Percentiles rank a stretch among this genome's conserved stretches.
These are phyloP conservation scores for Panurus biarmicus DNA, from an alignment of 2,113 vertebrate genomes.

Conservation along the genomic window DNA sequence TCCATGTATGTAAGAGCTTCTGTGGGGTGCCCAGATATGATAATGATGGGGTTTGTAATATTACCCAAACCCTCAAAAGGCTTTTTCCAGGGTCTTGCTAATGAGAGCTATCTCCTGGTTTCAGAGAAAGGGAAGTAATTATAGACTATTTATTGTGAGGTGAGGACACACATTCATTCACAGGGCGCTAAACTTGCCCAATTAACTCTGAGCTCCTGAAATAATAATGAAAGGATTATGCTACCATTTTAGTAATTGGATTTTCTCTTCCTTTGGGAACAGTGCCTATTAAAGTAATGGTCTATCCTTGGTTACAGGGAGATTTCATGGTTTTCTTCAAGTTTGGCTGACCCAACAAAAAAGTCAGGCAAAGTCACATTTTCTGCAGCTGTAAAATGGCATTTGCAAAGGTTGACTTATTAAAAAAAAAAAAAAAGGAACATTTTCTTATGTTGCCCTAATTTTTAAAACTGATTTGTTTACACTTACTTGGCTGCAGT, in stretches of 20 bases:
- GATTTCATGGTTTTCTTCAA: neutral
- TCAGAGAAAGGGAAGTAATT: neutral
- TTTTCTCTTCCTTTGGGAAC: neutral
- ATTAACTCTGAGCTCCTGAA: constrained; percentile 10
- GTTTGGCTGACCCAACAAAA: neutral
- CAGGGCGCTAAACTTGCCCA: neutral
- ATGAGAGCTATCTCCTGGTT: neutral
- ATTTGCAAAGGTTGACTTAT: neutral
- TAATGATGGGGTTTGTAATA: neutral
- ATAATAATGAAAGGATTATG: constrained; percentile 18
- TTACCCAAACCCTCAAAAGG: neutral
- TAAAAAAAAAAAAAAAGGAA: neutral
- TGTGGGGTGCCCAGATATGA: neutral
- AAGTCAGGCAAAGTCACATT: neutral
- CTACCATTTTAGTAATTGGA: neutral
- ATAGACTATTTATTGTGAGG: neutral
- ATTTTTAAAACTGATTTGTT: neutral
- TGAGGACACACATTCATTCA: neutral
- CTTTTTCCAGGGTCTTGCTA: neutral
- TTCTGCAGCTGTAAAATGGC: neutral
- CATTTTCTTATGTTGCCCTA: neutral
- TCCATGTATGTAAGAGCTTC: neutral
- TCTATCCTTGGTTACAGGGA: neutral
- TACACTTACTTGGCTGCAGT: neutral
- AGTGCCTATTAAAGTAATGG: neutral